These are phyloP conservation scores for Rhabdornis inornatus DNA, from an alignment of 2,113 vertebrate species.

Conservation along the genomic window DNA sequence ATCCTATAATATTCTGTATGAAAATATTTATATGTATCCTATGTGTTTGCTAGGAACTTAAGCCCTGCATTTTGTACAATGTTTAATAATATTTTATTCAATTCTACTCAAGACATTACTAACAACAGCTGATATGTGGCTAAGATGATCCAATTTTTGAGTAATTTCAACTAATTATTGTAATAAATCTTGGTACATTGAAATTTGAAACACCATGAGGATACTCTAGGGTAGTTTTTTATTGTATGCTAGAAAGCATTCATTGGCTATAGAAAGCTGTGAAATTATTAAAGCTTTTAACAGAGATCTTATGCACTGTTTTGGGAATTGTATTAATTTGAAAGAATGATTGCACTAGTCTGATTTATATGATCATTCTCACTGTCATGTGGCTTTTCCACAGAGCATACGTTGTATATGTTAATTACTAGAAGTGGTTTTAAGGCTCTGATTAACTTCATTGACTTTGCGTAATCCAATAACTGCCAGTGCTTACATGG, in stretches of 20 bases:
- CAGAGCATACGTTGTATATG: accelerated
- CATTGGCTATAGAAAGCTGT: not conserved
- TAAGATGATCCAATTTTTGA: not conserved
- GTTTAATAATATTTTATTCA: not conserved
- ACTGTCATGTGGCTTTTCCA: not conserved
- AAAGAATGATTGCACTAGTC: not conserved
- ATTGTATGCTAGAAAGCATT: not conserved
- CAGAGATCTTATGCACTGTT: not conserved
- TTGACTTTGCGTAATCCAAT: not conserved
- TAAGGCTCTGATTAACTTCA: not conserved
- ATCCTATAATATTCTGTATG: not conserved
- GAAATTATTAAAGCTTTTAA: not conserved
- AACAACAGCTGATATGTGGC: not conserved
- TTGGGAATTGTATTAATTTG: not conserved
- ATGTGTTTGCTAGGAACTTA: not conserved
- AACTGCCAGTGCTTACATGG: not conserved
- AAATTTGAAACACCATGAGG: not conserved
- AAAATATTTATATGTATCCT: not conserved
- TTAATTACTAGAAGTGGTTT: not conserved
- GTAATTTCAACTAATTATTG: not conserved
- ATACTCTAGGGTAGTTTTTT: not conserved
- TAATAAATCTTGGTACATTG: not conserved
- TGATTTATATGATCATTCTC: not conserved
- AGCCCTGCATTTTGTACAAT: not conserved
- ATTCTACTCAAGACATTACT: not conserved